Percentiles rank a stretch among this genome's conserved stretches.
Conservation (phyloP, 2,888 invertebrate species). For the Amiota communis region DNA sequence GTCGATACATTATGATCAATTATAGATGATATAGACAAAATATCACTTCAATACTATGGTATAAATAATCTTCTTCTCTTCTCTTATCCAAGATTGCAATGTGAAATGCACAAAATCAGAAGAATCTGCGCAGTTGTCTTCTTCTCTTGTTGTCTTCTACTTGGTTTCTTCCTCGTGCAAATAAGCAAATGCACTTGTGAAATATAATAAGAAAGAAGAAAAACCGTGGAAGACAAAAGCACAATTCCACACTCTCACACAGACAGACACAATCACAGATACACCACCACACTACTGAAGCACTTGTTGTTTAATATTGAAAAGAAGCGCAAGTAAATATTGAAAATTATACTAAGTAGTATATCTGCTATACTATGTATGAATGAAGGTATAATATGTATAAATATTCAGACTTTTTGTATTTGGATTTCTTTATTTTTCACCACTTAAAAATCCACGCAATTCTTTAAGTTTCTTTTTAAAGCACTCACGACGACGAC, state of each 20-base stretch:
- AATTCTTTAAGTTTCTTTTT: conserved; percentile 14
- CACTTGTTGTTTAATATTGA: not conserved
- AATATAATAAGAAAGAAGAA: no score
- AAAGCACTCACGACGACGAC: conserved; percentile 47
- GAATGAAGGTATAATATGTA: no score
- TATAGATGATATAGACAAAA: no score
- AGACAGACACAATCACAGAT: conserved; percentile 25
- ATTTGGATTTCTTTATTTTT: conserved; percentile 21
- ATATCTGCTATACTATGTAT: conserved; percentile 12
- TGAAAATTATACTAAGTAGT: conserved; percentile 32
- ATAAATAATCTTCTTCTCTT: no score
- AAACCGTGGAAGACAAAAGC: conserved; percentile 21
- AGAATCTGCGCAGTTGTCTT: no score
- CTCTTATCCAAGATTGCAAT: not conserved
- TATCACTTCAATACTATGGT: no score
- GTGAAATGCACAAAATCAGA: not conserved
- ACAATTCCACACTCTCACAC: no score
- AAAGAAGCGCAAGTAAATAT: conserved; percentile 23
- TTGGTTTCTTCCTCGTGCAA: no score
- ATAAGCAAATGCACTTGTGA: no score
- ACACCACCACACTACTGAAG: conserved; percentile 5
- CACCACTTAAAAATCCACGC: no score
- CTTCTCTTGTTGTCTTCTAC: no score
- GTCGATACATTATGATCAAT: conserved; percentile 64
- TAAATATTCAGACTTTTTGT: conserved; percentile 2